Conservation (phyloP, 2,797 vertebrate species). For the Arrhamphus sclerolepis region DNA sequence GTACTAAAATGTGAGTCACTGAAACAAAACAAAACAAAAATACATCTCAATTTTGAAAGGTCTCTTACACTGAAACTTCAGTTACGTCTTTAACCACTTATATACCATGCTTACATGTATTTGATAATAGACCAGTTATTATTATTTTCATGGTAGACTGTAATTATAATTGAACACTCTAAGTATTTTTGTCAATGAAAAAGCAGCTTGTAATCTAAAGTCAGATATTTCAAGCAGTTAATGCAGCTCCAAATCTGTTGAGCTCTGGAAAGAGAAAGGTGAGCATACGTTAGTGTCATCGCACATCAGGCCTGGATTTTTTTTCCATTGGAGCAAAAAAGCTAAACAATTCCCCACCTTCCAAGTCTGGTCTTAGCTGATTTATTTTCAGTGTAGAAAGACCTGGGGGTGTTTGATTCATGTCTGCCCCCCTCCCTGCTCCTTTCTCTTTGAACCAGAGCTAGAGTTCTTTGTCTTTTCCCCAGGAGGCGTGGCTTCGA, state of each 20-base stretch:
- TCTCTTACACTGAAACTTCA: too few relatives aligned
- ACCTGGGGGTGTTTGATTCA: slow-evolving; percentile 55
- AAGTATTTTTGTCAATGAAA: too few relatives aligned
- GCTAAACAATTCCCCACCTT: slow-evolving; percentile 1
- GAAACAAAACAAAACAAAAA: too few relatives aligned
- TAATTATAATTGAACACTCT: too few relatives aligned
- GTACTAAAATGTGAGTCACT: too few relatives aligned
- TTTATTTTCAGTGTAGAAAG: slow-evolving; percentile 26
- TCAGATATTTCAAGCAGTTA: not conserved
- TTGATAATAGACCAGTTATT: too few relatives aligned
- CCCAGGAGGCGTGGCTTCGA: slow-evolving; percentile 96
- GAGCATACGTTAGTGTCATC: not conserved
- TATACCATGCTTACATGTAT: too few relatives aligned
- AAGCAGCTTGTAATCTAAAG: too few relatives aligned
- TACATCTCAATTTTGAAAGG: too few relatives aligned
- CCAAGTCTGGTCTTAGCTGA: slow-evolving; percentile 4
- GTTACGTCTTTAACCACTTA: too few relatives aligned
- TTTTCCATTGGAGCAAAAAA: slow-evolving; percentile 6
- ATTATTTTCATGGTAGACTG: too few relatives aligned
- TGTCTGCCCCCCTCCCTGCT: slow-evolving; percentile 34
- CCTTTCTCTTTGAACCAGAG: slow-evolving; percentile 51
- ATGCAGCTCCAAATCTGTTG: not conserved
- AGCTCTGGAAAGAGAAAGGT: not conserved
- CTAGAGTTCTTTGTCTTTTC: slow-evolving; percentile 84
- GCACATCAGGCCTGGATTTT: not conserved